A percentile compares a stretch with the other conserved stretches of the same genome.
These are phyloP conservation scores for Oryzias celebensis DNA, from an alignment of 2,113 vertebrate genomes.

Conservation along the genomic window DNA sequence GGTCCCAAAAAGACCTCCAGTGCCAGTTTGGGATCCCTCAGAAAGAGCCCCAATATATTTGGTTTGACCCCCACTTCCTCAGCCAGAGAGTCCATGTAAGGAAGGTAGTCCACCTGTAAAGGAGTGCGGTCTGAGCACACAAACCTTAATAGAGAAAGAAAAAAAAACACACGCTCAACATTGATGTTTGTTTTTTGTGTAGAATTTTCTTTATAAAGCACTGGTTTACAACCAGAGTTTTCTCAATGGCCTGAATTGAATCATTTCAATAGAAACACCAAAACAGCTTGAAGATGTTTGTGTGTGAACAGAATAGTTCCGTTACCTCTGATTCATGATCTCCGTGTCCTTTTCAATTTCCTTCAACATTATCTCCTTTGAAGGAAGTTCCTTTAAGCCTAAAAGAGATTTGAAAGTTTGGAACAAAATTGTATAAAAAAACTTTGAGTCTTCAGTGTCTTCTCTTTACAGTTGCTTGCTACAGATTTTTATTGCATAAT, in stretches of 20 bases:
- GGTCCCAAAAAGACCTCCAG: slow-evolving; percentile 82
- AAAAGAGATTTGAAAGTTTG: neutral
- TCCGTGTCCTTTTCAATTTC: slow-evolving; percentile 73
- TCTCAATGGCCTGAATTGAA: too few relatives aligned
- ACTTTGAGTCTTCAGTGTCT: neutral
- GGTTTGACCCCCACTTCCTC: slow-evolving; percentile 76
- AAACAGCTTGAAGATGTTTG: too few relatives aligned
- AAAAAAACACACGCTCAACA: neutral
- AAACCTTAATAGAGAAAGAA: slow-evolving; percentile 23
- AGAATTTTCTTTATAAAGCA: too few relatives aligned
- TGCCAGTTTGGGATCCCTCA: slow-evolving; percentile 81
- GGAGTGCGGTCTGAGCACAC: slow-evolving; percentile 63
- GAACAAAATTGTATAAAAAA: neutral
- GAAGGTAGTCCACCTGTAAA: slow-evolving; percentile 75
- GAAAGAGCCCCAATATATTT: slow-evolving; percentile 74
- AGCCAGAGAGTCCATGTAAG: slow-evolving; percentile 82
- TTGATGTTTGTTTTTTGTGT: too few relatives aligned
- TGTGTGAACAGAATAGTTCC: neutral
- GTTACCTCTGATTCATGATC: slow-evolving; percentile 67
- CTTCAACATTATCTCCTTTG: slow-evolving; percentile 66
- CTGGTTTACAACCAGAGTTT: too few relatives aligned
- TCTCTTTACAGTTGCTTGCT: too few relatives aligned
- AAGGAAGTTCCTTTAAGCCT: slow-evolving; percentile 71
- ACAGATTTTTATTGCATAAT: too few relatives aligned
- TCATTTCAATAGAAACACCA: too few relatives aligned